Conservation (phyloP, 2,888 invertebrate species). For the Eristalis pertinax region DNA sequence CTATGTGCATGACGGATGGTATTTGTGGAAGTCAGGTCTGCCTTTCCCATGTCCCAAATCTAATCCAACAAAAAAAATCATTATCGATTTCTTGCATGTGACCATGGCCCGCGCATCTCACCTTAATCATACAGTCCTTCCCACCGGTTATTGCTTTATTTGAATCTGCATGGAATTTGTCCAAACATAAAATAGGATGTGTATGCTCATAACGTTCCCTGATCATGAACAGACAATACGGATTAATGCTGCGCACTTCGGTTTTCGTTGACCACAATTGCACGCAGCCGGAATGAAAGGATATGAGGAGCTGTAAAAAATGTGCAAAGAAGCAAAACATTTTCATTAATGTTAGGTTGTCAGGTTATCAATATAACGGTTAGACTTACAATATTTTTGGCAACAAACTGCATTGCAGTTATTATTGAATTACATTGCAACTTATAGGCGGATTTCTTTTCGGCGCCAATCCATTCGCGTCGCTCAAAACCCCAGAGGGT, state of each 20-base stretch:
- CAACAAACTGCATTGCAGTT: conserved; percentile 77
- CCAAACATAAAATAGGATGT: conserved; percentile 77
- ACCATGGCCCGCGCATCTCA: conserved; percentile 65
- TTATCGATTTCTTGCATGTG: not conserved
- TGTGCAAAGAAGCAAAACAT: not conserved
- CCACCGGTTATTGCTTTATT: conserved; percentile 77
- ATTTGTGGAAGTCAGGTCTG: conserved; percentile 75
- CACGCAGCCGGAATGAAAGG: conserved; percentile 76
- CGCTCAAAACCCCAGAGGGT: conserved; percentile 78
- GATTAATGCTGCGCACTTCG: conserved; percentile 74
- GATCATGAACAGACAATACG: conserved; percentile 78
- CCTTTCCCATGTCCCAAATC: conserved; percentile 79
- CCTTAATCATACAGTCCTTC: conserved; percentile 78
- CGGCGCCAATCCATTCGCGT: conserved; percentile 67
- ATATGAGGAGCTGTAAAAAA: conserved; percentile 75
- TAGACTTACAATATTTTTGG: conserved; percentile 76
- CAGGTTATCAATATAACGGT: not conserved
- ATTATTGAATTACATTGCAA: conserved; percentile 76
- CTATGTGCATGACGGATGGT: conserved; percentile 75
- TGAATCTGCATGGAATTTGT: conserved; percentile 74
- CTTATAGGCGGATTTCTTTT: conserved; percentile 75
- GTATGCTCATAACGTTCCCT: conserved; percentile 77
- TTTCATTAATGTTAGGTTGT: not conserved
- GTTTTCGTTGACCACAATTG: conserved; percentile 80
- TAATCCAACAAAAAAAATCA: conserved; percentile 40